Base-by-base conservation (phyloP, 2,888 invertebrate genomes). In the Lagria hirta region DNA sequence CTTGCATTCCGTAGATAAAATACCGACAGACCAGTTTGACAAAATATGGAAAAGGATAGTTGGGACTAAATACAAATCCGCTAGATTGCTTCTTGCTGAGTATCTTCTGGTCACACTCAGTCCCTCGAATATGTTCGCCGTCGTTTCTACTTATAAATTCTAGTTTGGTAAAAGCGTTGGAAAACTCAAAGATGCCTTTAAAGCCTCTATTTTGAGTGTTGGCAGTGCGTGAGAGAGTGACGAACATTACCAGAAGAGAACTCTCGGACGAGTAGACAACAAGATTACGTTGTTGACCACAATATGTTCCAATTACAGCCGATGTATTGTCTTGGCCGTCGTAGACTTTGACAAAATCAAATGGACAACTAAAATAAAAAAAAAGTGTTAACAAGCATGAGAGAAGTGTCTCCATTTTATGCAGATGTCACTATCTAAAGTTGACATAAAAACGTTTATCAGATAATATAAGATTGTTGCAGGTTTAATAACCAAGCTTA, bases 21-120 rank as follows among this genome's bases (percentile, higher is more conserved):
- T 96, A 97, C 73, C 92, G 88, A 78, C 97, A 98, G 61, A 95
- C 93, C 71, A 94, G 87, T 78, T 96, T 94, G 64, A 88, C 88
- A 75, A 94, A 89, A 79, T 95, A 96, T 55, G 88, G 90, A 76
- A 83, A 91, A 67, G 96, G 96, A 78, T 89, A 97, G 77, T 94
- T 94, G 61, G 97, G 97, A 73, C 95, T 95, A 76, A 88, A 90
- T 64, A 97, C 93, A 71, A 81, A 84, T 61, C 97, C 97, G 64
- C 83, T 85, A 45, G 93, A 92, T 73, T 93, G 90, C 74, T 91
- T 91, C 73, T 85, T 86, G 74, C 94, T 95, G 62, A 94, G 81
- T 68, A 97, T 94, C 75, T 94, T 90, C 75, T 96, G 95, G 78
- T 99, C 98, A 78, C 99, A 99, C 77, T 99, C 98, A 59, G 94